phyloP scores from a whole-genome alignment of 2,797 vertebrate species.

The Podargus strigoides region DNA sequence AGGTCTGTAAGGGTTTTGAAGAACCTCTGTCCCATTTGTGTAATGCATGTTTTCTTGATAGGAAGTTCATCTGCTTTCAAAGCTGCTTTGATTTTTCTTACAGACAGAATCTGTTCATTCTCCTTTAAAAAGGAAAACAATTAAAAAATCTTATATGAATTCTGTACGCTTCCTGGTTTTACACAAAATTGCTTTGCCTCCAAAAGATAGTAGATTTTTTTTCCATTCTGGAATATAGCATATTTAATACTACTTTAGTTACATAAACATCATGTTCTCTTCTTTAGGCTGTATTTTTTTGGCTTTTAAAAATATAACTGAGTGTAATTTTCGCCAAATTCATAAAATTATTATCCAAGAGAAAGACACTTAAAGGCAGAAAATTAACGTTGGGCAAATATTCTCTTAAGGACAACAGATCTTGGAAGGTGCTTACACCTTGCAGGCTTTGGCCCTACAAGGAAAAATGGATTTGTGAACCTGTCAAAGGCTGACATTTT shows the following conservation, averaged over 20 bases:
- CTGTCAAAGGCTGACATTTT: slow-evolving; percentile 25
- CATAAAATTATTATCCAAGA: slow-evolving; percentile 33
- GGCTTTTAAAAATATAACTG: slow-evolving; percentile 53
- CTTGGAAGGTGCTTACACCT: slow-evolving; percentile 44
- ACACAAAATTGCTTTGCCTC: slow-evolving; percentile 24
- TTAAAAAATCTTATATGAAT: slow-evolving; percentile 41
- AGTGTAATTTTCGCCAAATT: slow-evolving; percentile 20
- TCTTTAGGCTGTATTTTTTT: slow-evolving; percentile 43
- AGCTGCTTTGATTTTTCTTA: slow-evolving; percentile 58
- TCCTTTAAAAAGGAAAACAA: slow-evolving; percentile 42
- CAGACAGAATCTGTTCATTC: slow-evolving; percentile 34
- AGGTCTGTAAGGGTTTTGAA: slow-evolving; percentile 53
- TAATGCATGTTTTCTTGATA: background rate
- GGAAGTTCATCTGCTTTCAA: slow-evolving; percentile 46
- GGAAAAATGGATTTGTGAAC: slow-evolving; percentile 31
- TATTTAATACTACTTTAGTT: slow-evolving; percentile 50
- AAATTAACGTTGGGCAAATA: background rate
- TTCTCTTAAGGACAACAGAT: slow-evolving; percentile 23
- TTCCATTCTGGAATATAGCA: slow-evolving; percentile 45
- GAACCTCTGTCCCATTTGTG: slow-evolving; percentile 46
- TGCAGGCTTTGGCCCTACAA: slow-evolving; percentile 18
- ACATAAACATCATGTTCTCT: slow-evolving; percentile 35
- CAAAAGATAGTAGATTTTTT: slow-evolving; percentile 39
- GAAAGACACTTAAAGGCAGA: slow-evolving; percentile 50
- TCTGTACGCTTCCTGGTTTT: slow-evolving; percentile 39